Percentiles rank a stretch among this genome's conserved stretches.
These are phyloP conservation scores for Epinotia bilunana DNA, from an alignment of 2,888 invertebrate species.

Conservation along the genomic window DNA sequence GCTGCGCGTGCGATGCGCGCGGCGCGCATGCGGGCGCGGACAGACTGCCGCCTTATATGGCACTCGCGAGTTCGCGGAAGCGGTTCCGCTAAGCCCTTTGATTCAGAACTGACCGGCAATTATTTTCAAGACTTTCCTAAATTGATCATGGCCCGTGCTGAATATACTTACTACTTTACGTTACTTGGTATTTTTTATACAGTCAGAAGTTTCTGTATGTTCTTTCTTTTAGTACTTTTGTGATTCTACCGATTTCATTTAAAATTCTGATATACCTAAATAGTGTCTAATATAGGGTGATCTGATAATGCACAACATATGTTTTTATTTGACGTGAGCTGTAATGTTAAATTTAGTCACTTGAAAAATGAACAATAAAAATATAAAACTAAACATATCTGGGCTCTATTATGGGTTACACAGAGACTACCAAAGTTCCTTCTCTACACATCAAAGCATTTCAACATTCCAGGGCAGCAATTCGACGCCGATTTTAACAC, in stretches of 20 bases:
- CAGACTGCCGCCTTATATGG: conserved; percentile 42
- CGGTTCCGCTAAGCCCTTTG: conserved; percentile 25
- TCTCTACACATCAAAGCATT: not conserved
- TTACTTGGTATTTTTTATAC: not conserved
- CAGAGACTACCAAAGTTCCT: not conserved
- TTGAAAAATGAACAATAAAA: too few species aligned
- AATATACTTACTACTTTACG: not conserved
- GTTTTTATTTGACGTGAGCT: too few species aligned
- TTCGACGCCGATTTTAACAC: not conserved
- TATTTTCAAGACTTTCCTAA: conserved; percentile 1
- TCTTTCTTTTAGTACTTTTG: too few species aligned
- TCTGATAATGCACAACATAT: too few species aligned
- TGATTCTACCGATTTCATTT: too few species aligned
- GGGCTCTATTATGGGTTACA: not conserved
- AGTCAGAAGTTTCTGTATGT: too few species aligned
- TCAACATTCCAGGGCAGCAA: not conserved
- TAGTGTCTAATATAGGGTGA: too few species aligned
- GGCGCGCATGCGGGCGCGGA: conserved; percentile 33
- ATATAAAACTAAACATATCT: too few species aligned
- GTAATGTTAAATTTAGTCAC: too few species aligned
- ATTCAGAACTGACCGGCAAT: conserved; percentile 2
- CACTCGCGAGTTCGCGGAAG: conserved; percentile 35
- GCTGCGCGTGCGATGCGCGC: conserved; percentile 44
- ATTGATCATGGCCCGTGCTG: not conserved
- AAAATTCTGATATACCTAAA: too few species aligned